Base-by-base conservation (phyloP, 2,797 vertebrate species). In the Myotis daubentonii region DNA sequence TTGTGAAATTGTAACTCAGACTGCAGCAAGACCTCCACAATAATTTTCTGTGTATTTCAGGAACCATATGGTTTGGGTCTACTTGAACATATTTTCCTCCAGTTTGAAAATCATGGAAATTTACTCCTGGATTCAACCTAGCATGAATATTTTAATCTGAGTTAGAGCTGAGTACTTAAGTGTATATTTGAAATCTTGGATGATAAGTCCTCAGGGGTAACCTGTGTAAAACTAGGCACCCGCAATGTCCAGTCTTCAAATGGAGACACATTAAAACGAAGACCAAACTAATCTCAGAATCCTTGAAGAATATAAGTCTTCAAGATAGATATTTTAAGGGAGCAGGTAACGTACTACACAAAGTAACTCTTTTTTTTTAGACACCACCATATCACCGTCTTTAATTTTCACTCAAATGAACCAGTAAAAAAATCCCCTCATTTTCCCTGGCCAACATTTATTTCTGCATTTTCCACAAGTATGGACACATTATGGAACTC, bases 61-160 rank as follows among this genome's bases (percentile, higher is more conserved):
- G 12, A 82, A 72, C 13, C 53, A 30, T 30, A 49, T 89, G 55
- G 7, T 41, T 85, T 81, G 3, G 38, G 20, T 89, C 47, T 74
- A 7, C 28, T 74, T 53, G 25, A 74, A 44, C 65, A 90, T 13
- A 62, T 55, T 94, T 95, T 84, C n/a, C n/a, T 68, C 41, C 8
- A 76, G 17, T 70, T 89, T 85, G 38, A 82, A 71, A 86, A 66
- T 44, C 17, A 36, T 44, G 55, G 66, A 92, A 82, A 82, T 92
- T 82, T 79, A 72, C 16, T 87, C 6, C 41, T 79, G 30, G 6
- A 62, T 79, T 16, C 47, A 92, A 62, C 10, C 41, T 83, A 60
- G 49, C 25, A 8, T 78, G n/a, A 78, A 44, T 78, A 82, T 95
- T 94, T 94, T 71, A 82, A 44, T 66, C 10, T 62, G 57, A 92